Percentiles rank a stretch among this genome's conserved stretches.
phyloP scores from a whole-genome alignment of 2,888 invertebrate genomes.

The Clostera curtula region DNA sequence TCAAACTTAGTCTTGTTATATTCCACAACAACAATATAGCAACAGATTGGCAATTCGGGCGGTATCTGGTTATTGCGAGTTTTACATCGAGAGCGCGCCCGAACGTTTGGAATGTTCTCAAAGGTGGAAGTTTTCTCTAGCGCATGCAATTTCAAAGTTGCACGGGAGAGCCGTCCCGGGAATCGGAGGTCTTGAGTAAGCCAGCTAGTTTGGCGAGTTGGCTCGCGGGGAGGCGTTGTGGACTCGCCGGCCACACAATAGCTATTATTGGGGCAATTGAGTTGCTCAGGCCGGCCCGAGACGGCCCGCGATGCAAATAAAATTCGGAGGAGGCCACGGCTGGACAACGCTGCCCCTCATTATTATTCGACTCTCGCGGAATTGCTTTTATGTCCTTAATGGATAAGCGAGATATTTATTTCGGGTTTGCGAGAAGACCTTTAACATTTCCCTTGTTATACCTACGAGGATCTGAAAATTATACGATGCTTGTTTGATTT shows the following conservation, averaged over 20 bases:
- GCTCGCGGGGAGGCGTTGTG: conserved; percentile 19
- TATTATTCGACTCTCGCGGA: conserved; percentile 71
- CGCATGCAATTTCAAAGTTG: conserved; percentile 62
- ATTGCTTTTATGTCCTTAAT: conserved; percentile 72
- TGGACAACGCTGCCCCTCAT: conserved; percentile 69
- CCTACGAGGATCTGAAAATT: conserved; percentile 42
- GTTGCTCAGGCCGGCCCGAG: conserved; percentile 37
- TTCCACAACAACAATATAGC: conserved; percentile 31
- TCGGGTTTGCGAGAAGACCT: conserved; percentile 53
- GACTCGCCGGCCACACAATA: conserved; percentile 43
- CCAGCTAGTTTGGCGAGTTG: conserved; percentile 9
- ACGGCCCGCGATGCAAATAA: conserved; percentile 67
- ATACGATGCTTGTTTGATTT: conserved; percentile 41
- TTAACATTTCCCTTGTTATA: conserved; percentile 52
- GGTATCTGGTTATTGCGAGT: conserved; percentile 51
- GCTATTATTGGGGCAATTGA: conserved; percentile 67
- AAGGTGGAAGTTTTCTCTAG: conserved; percentile 61
- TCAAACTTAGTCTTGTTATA: conserved; percentile 10
- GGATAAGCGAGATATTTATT: conserved; percentile 71
- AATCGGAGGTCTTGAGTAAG: conserved; percentile 4
- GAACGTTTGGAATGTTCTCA: conserved; percentile 56
- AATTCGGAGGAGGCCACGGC: conserved; percentile 57
- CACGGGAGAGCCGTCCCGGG: conserved; percentile 36
- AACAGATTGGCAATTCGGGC: conserved; percentile 52
- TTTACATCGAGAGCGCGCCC: conserved; percentile 51